Conservation (phyloP, 2,888 invertebrate species). For the Sphaerophoria rueppellii region DNA sequence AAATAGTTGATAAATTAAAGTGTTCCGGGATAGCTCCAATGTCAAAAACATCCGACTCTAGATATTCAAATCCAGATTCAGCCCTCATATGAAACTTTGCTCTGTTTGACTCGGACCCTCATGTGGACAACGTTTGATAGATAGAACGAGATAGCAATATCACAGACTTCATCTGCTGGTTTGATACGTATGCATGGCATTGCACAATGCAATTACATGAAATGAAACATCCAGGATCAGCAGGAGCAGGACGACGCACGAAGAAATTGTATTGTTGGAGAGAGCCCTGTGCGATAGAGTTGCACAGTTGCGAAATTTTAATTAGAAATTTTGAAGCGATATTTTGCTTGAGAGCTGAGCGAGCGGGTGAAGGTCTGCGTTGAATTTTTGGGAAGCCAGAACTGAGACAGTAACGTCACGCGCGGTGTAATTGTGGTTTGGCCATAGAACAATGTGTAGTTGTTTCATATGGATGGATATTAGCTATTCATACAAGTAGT, state of each 20-base stretch:
- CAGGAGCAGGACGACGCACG: background rate
- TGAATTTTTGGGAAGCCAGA: slow-evolving; percentile 20
- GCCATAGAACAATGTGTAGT: slow-evolving; percentile 38
- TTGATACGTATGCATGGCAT: slow-evolving; percentile 6
- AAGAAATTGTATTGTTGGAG: background rate
- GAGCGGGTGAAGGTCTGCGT: slow-evolving; percentile 46
- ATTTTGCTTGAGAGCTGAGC: slow-evolving; percentile 1
- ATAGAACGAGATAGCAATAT: background rate
- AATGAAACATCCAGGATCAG: background rate
- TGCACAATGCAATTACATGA: slow-evolving; percentile 56
- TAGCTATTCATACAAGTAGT: slow-evolving; percentile 64
- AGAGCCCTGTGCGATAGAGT: slow-evolving; percentile 47
- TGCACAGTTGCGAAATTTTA: slow-evolving; percentile 69
- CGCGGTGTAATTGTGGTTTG: background rate
- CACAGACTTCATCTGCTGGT: background rate
- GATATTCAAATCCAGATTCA: background rate
- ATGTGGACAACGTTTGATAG: slow-evolving; percentile 19
- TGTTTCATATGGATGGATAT: slow-evolving; percentile 37
- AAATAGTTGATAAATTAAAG: slow-evolving; percentile 25
- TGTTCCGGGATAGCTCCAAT: slow-evolving; percentile 32
- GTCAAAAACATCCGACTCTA: slow-evolving; percentile 20
- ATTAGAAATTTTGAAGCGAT: slow-evolving; percentile 62
- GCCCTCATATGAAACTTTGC: background rate
- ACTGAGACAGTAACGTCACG: background rate
- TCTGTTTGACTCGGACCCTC: background rate